Evolutionary conservation across 2,888 invertebrate species (phyloP).

Genomic region (Salticus scenicus): DNA sequence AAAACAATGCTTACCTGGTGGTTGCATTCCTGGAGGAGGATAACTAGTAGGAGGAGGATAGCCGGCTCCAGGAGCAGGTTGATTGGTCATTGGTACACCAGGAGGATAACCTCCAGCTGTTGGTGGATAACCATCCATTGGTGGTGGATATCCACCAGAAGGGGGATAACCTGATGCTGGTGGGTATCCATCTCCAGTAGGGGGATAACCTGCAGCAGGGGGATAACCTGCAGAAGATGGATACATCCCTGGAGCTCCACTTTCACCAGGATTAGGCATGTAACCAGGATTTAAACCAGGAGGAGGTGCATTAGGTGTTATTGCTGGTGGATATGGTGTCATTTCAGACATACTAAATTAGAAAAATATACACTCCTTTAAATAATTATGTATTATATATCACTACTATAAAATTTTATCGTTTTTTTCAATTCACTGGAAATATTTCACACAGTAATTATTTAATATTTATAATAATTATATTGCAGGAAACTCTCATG

Average conservation of each 20-base stretch:
- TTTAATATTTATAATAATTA: too few relatives aligned
- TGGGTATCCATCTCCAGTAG: slow-evolving; percentile 28
- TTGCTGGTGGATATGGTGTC: slow-evolving; percentile 30
- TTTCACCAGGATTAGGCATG: slow-evolving; percentile 12
- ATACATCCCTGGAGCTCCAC: slow-evolving; percentile 16
- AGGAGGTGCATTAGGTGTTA: slow-evolving; percentile 50
- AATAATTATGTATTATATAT: background rate
- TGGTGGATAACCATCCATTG: slow-evolving; percentile 6
- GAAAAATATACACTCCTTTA: too few relatives aligned
- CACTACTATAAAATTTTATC: background rate
- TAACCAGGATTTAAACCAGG: slow-evolving; percentile 48
- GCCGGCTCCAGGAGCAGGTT: background rate
- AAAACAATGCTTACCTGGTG: slow-evolving; percentile 32
- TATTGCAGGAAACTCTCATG: too few relatives aligned
- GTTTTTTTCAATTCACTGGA: background rate
- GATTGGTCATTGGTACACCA: background rate
- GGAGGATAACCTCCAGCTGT: slow-evolving; percentile 2
- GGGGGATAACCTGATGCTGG: slow-evolving; percentile 38
- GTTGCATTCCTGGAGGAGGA: slow-evolving; percentile 35
- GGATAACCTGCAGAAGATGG: slow-evolving; percentile 34
- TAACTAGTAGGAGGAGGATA: slow-evolving; percentile 33
- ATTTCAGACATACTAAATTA: background rate
- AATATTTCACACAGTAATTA: too few relatives aligned
- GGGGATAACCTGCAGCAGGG: slow-evolving; percentile 29
- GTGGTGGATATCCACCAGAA: slow-evolving; percentile 24